Conservation (phyloP, 2,888 invertebrate species). For the Phoenoteleia sp. region DNA sequence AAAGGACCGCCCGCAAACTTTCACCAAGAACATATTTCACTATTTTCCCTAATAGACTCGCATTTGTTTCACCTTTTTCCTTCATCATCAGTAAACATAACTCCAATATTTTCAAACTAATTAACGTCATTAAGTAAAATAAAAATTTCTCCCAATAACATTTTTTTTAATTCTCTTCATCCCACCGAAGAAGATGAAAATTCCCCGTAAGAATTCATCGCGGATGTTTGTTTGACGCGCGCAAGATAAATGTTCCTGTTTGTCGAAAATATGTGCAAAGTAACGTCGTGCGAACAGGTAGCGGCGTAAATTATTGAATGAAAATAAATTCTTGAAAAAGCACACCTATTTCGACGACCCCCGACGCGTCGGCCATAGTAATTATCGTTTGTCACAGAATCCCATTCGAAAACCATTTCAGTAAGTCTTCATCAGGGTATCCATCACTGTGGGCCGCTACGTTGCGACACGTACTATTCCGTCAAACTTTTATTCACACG, state of each 20-base stretch:
- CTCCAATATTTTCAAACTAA: neutral
- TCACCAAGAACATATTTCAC: conserved; percentile 50
- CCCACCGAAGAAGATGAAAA: too few relatives aligned
- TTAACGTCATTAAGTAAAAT: neutral
- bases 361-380: conserved; percentile 46
- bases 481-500: conserved; percentile 64
- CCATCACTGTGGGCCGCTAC: conserved; percentile 48
- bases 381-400: conserved; percentile 67
- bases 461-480: conserved; percentile 54
- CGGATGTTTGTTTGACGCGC: conserved; percentile 13
- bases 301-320: conserved; percentile 60
- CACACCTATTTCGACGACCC: conserved; percentile 56
- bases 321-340: conserved; percentile 61
- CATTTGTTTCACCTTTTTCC: conserved; percentile 35
- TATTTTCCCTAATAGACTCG: conserved; percentile 46
- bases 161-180: too few relatives aligned
- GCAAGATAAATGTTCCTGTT: conserved; percentile 32
- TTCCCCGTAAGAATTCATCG: neutral
- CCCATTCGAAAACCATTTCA: conserved; percentile 55
- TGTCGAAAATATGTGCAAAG: conserved; percentile 44
- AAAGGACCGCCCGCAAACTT: conserved; percentile 60
- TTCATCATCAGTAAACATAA: neutral
- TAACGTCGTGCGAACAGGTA: conserved; percentile 62
- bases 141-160: too few relatives aligned
- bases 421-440: conserved; percentile 58